Evolutionary conservation across 2,113 vertebrate genomes (phyloP).

Genomic region (Pterocles gutturalis): DNA sequence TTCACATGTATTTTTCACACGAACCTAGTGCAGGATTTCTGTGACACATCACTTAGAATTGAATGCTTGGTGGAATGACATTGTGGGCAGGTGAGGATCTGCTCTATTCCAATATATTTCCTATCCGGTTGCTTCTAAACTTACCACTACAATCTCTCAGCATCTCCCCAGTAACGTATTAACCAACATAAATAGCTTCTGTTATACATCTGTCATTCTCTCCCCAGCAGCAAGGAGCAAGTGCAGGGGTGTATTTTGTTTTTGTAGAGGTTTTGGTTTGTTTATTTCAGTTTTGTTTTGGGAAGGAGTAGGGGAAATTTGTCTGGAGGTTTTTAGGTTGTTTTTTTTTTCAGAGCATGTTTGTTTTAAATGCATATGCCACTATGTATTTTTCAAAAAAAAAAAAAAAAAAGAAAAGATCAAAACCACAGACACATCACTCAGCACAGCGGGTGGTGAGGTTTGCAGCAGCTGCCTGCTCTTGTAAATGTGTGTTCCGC

Average conservation of each 20-base stretch:
- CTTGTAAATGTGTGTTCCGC: neutral
- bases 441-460: constrained; percentile 6
- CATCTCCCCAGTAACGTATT: constrained; percentile 26
- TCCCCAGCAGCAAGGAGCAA: constrained; percentile 50
- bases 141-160: constrained; percentile 32
- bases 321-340: neutral
- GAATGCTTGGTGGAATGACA: neutral
- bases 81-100: constrained; percentile 64
- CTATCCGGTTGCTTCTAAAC: constrained; percentile 48
- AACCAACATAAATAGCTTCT: constrained; percentile 56
- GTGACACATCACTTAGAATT: constrained; percentile 32
- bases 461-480: constrained; percentile 1
- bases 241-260: constrained; percentile 65
- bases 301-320: constrained; percentile 44
- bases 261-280: constrained; percentile 44
- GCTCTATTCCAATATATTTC: constrained; percentile 51
- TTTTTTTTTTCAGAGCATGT: neutral
- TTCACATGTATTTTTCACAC: constrained; percentile 32
- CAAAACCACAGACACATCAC: constrained; percentile 12
- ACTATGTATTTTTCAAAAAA: constrained; percentile 26
- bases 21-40: constrained; percentile 19
- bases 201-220: constrained; percentile 54
- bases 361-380: constrained; percentile 35
- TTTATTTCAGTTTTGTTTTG: constrained; percentile 69
- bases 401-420: neutral